Evolutionary conservation across 2,113 vertebrate species (phyloP).

Genomic region (Brevimyrus niger): DNA sequence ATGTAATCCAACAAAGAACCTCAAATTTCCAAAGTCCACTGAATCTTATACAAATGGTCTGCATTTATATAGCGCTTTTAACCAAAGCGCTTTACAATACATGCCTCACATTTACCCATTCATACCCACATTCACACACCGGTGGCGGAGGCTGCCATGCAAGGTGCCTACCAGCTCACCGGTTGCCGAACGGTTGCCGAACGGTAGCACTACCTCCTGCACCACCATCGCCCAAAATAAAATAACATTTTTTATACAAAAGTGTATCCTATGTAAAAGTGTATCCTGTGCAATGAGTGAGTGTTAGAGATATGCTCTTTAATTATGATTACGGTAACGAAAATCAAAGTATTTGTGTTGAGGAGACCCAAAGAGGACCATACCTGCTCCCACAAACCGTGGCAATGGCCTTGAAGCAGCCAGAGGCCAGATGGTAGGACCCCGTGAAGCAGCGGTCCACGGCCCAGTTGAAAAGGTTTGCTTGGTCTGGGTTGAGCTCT

Average conservation of each 20-base stretch:
- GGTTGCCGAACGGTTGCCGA: no score
- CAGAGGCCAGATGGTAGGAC: constrained; percentile 90
- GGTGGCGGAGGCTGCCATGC: no score
- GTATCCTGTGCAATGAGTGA: neutral
- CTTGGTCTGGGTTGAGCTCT: constrained; percentile 94
- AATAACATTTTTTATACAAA: neutral
- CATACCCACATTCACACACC: no score
- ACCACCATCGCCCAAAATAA: no score
- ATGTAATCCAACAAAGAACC: neutral
- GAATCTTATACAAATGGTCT: neutral
- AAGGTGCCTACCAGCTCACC: no score
- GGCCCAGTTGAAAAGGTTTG: constrained; percentile 97
- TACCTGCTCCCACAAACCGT: constrained; percentile 97
- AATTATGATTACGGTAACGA: neutral
- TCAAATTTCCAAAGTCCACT: neutral
- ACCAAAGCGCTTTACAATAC: no score
- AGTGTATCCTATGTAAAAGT: neutral
- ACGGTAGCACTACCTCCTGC: no score
- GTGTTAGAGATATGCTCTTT: neutral
- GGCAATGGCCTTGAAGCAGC: constrained; percentile 97
- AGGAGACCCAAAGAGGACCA: neutral
- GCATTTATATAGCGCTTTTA: no score
- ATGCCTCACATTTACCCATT: no score
- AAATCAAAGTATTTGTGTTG: neutral
- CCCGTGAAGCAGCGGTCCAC: constrained; percentile 97